These are phyloP conservation scores for Platycnemis pennipes DNA, from an alignment of 2,888 invertebrate species.

Conservation along the genomic window DNA sequence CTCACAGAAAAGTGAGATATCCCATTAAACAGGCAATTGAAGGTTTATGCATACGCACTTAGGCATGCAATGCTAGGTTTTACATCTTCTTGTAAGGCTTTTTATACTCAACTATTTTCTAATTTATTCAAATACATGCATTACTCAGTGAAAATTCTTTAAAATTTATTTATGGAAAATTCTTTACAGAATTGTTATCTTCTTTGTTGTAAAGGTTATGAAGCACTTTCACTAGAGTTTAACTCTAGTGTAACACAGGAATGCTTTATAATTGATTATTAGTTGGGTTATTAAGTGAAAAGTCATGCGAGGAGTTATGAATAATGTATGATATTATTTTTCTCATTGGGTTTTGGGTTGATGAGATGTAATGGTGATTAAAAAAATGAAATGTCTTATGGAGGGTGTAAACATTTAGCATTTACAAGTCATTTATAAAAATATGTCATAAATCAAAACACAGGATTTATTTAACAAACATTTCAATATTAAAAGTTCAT, in stretches of 20 bases:
- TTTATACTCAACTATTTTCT: background rate
- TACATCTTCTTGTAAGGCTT: background rate
- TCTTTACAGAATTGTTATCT: conserved; percentile 40
- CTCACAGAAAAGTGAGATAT: background rate
- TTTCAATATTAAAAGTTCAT: conserved; percentile 64
- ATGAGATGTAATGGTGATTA: conserved; percentile 38
- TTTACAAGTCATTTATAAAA: conserved; percentile 62
- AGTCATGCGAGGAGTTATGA: conserved; percentile 48
- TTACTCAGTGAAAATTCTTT: background rate
- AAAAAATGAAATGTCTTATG: conserved; percentile 45
- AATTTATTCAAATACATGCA: conserved; percentile 43
- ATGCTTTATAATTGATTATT: conserved; percentile 33
- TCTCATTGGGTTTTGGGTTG: conserved; percentile 44
- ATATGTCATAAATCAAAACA: conserved; percentile 67
- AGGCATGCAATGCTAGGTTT: conserved; percentile 19
- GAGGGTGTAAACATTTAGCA: conserved; percentile 64
- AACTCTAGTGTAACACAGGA: conserved; percentile 19
- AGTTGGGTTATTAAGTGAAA: conserved; percentile 20
- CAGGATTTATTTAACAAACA: conserved; percentile 63
- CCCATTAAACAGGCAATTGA: background rate
- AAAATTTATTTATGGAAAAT: conserved; percentile 51
- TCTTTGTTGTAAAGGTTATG: background rate
- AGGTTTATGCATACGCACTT: conserved; percentile 3
- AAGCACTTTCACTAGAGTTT: conserved; percentile 14
- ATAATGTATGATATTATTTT: background rate